These are phyloP conservation scores for Actinostola sp. DNA, from an alignment of 92 coral and sea anemone genomes.

Conservation along the genomic window DNA sequence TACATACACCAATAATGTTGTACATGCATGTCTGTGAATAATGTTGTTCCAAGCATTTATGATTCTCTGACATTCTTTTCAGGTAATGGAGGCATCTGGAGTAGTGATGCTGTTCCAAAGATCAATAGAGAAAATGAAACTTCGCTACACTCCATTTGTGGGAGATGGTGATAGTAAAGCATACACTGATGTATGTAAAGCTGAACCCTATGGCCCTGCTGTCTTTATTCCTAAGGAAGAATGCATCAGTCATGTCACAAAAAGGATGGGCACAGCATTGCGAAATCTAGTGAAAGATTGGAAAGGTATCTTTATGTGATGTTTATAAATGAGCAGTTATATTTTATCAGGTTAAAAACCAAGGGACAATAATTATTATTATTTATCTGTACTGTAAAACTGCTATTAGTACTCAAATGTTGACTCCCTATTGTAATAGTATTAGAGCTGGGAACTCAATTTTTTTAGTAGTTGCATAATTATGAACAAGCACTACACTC, in stretches of 20 bases:
- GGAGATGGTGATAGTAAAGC: slow-evolving; percentile 69
- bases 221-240: slow-evolving; percentile 69
- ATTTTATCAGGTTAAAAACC: neutral
- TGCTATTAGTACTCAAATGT: too few species aligned
- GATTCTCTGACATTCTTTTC: neutral
- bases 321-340: neutral
- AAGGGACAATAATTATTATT: neutral
- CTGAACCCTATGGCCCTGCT: slow-evolving; percentile 58
- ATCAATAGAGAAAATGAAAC: slow-evolving; percentile 37
- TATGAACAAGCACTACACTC: too few species aligned
- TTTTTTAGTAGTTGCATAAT: too few species aligned
- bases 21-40: too few species aligned
- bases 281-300: slow-evolving; percentile 29
- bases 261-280: slow-evolving; percentile 60
- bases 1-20: too few species aligned
- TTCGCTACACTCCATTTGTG: slow-evolving; percentile 55
- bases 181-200: slow-evolving; percentile 23
- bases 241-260: slow-evolving; percentile 62
- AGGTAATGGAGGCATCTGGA: slow-evolving; percentile 73
- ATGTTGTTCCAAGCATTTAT: too few species aligned
- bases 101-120: slow-evolving; percentile 31
- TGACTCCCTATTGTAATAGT: too few species aligned
- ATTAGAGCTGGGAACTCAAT: too few species aligned
- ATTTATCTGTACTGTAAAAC: too few species aligned
- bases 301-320: slow-evolving; percentile 28